Base-by-base conservation (phyloP, 2,888 invertebrate genomes). In the Cerceris ruficornis region DNA sequence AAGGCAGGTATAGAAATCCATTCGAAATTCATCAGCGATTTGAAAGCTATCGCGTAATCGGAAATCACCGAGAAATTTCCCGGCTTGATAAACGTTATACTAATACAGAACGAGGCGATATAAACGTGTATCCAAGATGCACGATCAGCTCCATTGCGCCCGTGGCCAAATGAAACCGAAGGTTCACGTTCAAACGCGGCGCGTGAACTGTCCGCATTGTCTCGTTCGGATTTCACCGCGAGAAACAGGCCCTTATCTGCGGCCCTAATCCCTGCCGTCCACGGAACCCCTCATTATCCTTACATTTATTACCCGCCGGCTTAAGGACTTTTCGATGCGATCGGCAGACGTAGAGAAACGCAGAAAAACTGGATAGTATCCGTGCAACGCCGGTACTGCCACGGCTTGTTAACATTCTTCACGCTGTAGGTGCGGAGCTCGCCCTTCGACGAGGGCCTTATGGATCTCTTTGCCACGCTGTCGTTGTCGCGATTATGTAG, bases 331-430 rank as follows among this genome's bases (percentile, higher is more conserved):
- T 79, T 65, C 82, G 88, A 88, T 88, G 86, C 83, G 80, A 88
- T 88, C 87, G 83, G 82, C 77, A 73, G 80, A 83, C 71, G 81
- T 66, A 80, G 69, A 80, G 75, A 84, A 80, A 79, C 73, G 71
- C 73, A 84, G 84, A 87, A 88, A 88, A 82, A 87, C 65, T 74
- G 72, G 75, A 69, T 78, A 60, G 71, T 79, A 86, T 87, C 83
- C 85, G 82, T 73, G 57, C 77, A 77, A 75, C 77, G 80, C 43
- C 71, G 69, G 69, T 72, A 68, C 69, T 77, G 69, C 71, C 83
- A 78, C 75, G 81, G 87, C 89, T 89, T 88, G 88, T 90, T 89
- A 89, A 89, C 87, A 89, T 89, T 90, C 88, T 89, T 88, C 84
- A 82, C 87, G 85, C 86, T 84, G 85, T 81, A 86, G 87, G 86